Evolutionary conservation across 2,888 invertebrate genomes (phyloP), one percentile per base, ranked within the genome.

Genomic region (Sphaeridia pumilis): DNA sequence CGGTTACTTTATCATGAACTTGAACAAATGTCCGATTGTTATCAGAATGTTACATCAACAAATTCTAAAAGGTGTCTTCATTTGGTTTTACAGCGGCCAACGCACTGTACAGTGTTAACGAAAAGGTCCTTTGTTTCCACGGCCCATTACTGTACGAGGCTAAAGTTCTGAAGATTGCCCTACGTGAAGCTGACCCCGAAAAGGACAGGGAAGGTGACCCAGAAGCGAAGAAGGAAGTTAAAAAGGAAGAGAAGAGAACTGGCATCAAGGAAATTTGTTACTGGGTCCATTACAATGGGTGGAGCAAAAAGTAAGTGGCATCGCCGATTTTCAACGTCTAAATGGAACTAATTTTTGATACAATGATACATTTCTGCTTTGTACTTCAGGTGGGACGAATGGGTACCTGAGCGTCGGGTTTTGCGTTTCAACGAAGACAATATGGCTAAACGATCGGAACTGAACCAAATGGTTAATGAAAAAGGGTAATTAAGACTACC

Each of bases 131-230:
- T 26, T 95, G 95, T 72, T 95, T 90, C 69, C 94, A 95, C 72
- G 94, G 94, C 0, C 93, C 93, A 2, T 75, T 94, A 26, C 85
- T 95, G 63, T 95, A 95, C 70, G 94, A 95, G 75, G 94, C 93
- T 34, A 95, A 95, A 79, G 90, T 92, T 69, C 76, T 94, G 25
- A 89, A 88, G 73, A 80, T 82, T 49, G 75, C 84, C 59, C 80
- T 82, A 2, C 88, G 87, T 70, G 89, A 90, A 65, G 88, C 89
- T 71, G 82, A 83, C 70, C 5, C 5, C 5, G 38, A 38, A 20
- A 31, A 77, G 87, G 4, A 82, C 87, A 31, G 31, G 14, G 31
- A 31, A 31, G 14, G 31, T 10, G 31, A 31, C 10, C 7, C 7
- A 31, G 31, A 31, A 31, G 31, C 31, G 14, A 31, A 31, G 14